Base-by-base conservation (phyloP, 2,113 vertebrate species). In the Typhlomys cinereus region DNA sequence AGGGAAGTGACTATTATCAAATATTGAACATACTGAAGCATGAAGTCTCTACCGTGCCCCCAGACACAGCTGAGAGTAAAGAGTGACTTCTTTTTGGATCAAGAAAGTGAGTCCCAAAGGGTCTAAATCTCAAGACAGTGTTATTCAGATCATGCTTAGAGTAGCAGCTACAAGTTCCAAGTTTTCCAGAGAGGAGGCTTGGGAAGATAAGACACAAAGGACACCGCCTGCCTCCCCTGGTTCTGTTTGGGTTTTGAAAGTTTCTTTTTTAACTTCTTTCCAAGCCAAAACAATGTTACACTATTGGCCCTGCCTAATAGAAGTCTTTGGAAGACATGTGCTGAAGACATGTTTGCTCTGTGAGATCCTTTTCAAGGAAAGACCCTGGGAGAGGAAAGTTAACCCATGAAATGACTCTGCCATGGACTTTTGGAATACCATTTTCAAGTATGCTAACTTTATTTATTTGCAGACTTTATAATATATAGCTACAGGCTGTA, bases 1-100 rank as follows among this genome's bases (percentile, higher is more conserved):
- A 61, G 39, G 83, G 48, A n/a, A 94, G 73, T 95, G 75, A 93
- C 48, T 89, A 89, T 48, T 84, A 78, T 86, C 75, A 86, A 92
- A 89, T 62, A 78, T 46, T 69, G 78, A 74, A 17, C 57, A 67
- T 15, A 78, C 59, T 80, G 54, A 89, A 85, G 67, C 4, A 6
- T 4, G 5, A 46, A 69, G 15, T 85, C 90, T 70, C 25, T 18
- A 62, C 61, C 81, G n/a, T 81, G 81, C 41, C 31, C 70, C 69
- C 11, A 76, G 23, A 70, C 54, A 90, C 93, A 90, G 74, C 39
- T 67, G 18, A 80, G 3, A 79, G 13, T 61, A 62, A 89, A 85
- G 52, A 85, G 4, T 76, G 64, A 76, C 67, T 88, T 83, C 25
- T 52, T 31, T 31, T 61, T 36, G 48, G n/a, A 50, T 71, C 57